These are phyloP conservation scores for Procambarus virginalis DNA, from an alignment of 1,140 invertebrate genomes.

Conservation along the genomic window DNA sequence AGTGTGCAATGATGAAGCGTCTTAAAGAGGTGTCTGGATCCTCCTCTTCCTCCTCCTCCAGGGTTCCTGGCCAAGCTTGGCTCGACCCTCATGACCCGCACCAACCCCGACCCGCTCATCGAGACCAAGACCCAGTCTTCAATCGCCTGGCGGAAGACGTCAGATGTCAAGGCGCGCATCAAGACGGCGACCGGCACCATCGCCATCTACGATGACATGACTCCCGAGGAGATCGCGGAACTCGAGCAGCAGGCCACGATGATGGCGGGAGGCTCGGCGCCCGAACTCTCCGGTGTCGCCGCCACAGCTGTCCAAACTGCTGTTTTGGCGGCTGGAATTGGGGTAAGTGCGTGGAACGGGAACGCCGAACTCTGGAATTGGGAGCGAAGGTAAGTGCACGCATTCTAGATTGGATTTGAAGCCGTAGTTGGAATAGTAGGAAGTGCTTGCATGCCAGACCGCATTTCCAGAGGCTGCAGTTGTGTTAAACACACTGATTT, in stretches of 20 bases:
- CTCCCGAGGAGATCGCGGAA: slow-evolving; percentile 41
- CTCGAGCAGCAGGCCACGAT: slow-evolving; percentile 27
- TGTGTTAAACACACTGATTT: no score
- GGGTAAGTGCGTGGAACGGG: slow-evolving; percentile 3
- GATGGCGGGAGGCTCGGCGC: slow-evolving; percentile 41
- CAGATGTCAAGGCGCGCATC: slow-evolving; percentile 53
- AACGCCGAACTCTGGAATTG: no score
- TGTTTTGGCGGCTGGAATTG: slow-evolving; percentile 14
- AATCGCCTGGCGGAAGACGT: slow-evolving; percentile 61
- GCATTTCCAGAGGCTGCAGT: no score
- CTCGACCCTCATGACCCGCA: slow-evolving; percentile 31
- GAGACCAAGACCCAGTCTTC: slow-evolving; percentile 46
- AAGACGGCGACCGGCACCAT: slow-evolving; percentile 69
- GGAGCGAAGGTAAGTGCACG: no score
- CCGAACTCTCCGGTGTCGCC: background rate
- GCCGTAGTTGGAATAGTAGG: no score
- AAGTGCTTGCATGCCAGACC: no score
- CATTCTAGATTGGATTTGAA: no score
- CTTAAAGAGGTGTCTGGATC: background rate
- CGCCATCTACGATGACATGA: slow-evolving; percentile 51
- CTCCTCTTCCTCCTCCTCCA: background rate
- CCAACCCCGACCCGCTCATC: slow-evolving; percentile 44
- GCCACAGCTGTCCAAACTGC: slow-evolving; percentile 19
- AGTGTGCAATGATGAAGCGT: no score
- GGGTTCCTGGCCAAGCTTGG: slow-evolving; percentile 64